phyloP scores from a whole-genome alignment of 1,140 invertebrate genomes.

The Heliconius congener region DNA sequence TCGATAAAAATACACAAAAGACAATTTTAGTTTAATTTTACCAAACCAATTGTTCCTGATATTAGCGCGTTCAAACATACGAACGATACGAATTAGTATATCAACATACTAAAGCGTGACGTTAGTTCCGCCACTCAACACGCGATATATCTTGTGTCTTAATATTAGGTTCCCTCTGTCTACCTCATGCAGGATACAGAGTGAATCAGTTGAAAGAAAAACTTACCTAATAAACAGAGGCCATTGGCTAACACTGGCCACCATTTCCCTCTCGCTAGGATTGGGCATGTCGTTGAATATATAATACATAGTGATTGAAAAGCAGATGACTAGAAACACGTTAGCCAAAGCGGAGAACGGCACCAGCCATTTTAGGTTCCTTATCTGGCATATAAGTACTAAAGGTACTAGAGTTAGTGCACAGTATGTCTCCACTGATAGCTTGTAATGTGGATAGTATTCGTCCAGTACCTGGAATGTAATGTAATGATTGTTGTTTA shows the following conservation, averaged over 20 bases:
- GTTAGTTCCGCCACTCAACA: too few relatives aligned
- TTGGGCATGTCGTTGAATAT: conserved; percentile 83
- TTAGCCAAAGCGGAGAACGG: conserved; percentile 89
- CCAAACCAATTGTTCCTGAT: too few relatives aligned
- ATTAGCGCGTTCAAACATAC: too few relatives aligned
- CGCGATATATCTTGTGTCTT: too few relatives aligned
- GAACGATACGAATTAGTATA: too few relatives aligned
- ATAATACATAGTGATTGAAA: conserved; percentile 87
- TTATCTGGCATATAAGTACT: conserved; percentile 84
- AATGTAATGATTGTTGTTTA: too few relatives aligned
- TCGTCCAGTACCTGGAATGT: conserved; percentile 75
- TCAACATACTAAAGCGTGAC: too few relatives aligned
- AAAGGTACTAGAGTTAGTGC: conserved; percentile 83
- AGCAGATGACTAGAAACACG: conserved; percentile 84
- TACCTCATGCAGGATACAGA: too few relatives aligned
- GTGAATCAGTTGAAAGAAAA: too few relatives aligned
- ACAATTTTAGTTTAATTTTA: too few relatives aligned
- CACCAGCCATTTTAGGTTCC: conserved; percentile 88
- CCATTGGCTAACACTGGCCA: conserved; percentile 77
- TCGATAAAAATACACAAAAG: too few relatives aligned
- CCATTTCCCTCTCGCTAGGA: conserved; percentile 76
- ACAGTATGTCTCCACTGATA: conserved; percentile 81
- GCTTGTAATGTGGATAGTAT: conserved; percentile 58
- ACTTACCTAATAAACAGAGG: conserved; percentile 85
- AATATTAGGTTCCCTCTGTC: too few relatives aligned